Evolutionary conservation across 2,113 vertebrate species (phyloP).

Genomic region (Zingel zingel): DNA sequence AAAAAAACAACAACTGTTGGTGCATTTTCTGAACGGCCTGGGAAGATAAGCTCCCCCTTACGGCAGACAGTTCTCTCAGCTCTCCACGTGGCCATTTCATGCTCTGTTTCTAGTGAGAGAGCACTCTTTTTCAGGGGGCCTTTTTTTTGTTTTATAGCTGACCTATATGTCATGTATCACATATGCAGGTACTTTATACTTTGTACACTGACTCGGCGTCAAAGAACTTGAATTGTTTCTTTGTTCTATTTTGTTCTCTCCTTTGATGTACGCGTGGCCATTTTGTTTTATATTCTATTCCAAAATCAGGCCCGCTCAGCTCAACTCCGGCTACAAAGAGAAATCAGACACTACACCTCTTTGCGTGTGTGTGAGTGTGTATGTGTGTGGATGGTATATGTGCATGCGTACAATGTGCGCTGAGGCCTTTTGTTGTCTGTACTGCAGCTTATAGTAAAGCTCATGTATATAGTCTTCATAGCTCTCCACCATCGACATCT

Average conservation of each 20-base stretch:
- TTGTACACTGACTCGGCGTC: slow-evolving; percentile 80
- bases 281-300: slow-evolving; percentile 76
- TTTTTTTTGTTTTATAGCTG: slow-evolving; percentile 75
- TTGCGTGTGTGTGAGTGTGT: slow-evolving; percentile 22
- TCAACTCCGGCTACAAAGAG: slow-evolving; percentile 65
- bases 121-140: slow-evolving; percentile 76
- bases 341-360: slow-evolving; percentile 77
- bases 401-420: slow-evolving; percentile 46
- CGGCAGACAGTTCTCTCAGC: slow-evolving; percentile 74
- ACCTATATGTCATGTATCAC: slow-evolving; percentile 83
- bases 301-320: slow-evolving; percentile 66
- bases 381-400: slow-evolving; percentile 28
- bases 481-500: slow-evolving; percentile 54
- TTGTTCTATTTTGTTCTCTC: slow-evolving; percentile 59
- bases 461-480: slow-evolving; percentile 54
- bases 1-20: slow-evolving; percentile 67
- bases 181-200: slow-evolving; percentile 86
- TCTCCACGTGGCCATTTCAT: slow-evolving; percentile 73
- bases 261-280: slow-evolving; percentile 62
- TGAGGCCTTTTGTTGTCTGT: slow-evolving; percentile 58
- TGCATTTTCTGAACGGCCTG: slow-evolving; percentile 78
- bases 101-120: slow-evolving; percentile 74
- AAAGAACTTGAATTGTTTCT: slow-evolving; percentile 84
- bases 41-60: slow-evolving; percentile 82
- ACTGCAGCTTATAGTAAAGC: slow-evolving; percentile 64